Conservation (phyloP, 2,113 vertebrate genomes). For the Anhinga rufa region DNA sequence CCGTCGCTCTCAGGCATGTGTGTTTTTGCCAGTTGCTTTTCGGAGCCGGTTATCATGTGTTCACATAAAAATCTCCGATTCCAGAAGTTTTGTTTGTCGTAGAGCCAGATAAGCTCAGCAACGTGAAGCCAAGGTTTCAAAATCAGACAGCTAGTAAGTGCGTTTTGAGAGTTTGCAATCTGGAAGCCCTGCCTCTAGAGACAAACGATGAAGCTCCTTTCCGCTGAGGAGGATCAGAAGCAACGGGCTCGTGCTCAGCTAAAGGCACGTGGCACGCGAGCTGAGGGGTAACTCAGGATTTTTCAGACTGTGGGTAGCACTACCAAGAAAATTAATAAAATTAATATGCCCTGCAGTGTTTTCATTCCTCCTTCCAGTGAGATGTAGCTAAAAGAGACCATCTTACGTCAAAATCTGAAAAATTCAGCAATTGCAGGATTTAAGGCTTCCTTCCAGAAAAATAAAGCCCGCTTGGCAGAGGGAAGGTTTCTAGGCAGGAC, state of each 20-base stretch:
- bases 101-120: neutral
- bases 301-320: neutral
- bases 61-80: neutral
- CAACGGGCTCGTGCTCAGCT: fast-evolving
- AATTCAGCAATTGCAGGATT: neutral
- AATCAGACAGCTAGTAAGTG: neutral
- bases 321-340: neutral
- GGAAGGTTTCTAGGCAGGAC: neutral
- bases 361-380: neutral
- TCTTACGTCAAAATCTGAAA: neutral
- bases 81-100: neutral
- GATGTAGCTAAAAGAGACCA: neutral
- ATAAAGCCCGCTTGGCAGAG: neutral
- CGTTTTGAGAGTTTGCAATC: neutral
- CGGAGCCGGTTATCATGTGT: fast-evolving
- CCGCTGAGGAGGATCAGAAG: neutral
- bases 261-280: fast-evolving
- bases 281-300: neutral
- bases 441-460: neutral
- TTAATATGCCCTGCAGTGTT: neutral
- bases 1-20: fast-evolving
- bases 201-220: neutral
- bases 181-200: neutral
- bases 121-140: neutral
- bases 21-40: neutral